These are phyloP conservation scores for Drosophila aff. DNA, from an alignment of 1,140 invertebrate genomes.

Conservation along the genomic window DNA sequence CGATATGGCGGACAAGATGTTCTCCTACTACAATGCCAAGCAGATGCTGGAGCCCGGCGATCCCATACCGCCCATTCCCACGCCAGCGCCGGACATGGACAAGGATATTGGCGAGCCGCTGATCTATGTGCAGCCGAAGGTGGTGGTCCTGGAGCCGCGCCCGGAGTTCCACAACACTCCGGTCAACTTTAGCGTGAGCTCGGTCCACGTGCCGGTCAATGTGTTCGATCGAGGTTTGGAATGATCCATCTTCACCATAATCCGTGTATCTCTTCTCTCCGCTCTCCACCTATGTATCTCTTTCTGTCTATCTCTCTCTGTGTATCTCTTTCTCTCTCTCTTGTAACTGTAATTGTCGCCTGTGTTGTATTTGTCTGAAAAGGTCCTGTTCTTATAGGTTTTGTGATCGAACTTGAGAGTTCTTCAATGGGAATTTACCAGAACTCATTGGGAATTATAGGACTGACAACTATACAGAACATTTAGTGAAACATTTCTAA, in stretches of 20 bases:
- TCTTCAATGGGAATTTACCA: not conserved
- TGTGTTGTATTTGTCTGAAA: slow-evolving; percentile 46
- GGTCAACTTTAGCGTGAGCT: slow-evolving; percentile 94
- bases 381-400: not conserved
- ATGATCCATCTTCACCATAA: slow-evolving; percentile 27
- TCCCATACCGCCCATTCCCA: slow-evolving; percentile 79
- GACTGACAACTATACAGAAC: no score
- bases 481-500: no score
- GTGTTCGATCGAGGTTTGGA: slow-evolving; percentile 94
- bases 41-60: slow-evolving; percentile 87
- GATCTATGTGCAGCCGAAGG: slow-evolving; percentile 86
- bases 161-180: slow-evolving; percentile 91
- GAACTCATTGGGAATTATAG: not conserved
- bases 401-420: not conserved
- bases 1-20: slow-evolving; percentile 88
- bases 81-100: slow-evolving; percentile 85
- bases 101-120: slow-evolving; percentile 86
- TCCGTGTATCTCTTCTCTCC: slow-evolving; percentile 53
- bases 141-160: slow-evolving; percentile 88
- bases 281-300: slow-evolving; percentile 32
- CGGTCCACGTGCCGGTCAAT: slow-evolving; percentile 98
- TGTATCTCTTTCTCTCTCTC: slow-evolving; percentile 31
- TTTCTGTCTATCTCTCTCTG: slow-evolving; percentile 30
- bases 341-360: slow-evolving; percentile 39
- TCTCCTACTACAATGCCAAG: slow-evolving; percentile 91